phyloP scores from a whole-genome alignment of 2,888 invertebrate species.

The Petrophora chlorosata region DNA sequence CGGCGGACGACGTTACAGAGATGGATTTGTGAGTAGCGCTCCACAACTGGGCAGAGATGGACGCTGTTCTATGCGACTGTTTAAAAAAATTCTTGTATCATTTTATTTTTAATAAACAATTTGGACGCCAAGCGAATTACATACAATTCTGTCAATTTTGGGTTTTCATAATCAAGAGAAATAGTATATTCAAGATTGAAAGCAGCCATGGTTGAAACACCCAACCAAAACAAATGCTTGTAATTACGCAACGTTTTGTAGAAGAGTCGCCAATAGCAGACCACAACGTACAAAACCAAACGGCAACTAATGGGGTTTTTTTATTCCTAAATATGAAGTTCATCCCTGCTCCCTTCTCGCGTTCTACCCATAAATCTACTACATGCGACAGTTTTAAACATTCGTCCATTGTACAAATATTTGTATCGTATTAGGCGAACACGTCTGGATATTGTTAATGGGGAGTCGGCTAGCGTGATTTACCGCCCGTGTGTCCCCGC shows the following conservation, averaged over 20 bases:
- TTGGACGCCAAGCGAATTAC: no score
- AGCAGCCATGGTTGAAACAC: no score
- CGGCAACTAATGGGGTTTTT: background rate
- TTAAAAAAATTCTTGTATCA: background rate
- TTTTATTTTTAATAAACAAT: background rate
- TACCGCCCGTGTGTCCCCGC: constrained; percentile 42
- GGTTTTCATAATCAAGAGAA: no score
- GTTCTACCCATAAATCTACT: constrained; percentile 48
- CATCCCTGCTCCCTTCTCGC: constrained; percentile 30
- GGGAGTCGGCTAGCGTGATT: constrained; percentile 46
- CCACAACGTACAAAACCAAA: background rate
- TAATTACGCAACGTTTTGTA: no score
- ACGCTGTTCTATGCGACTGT: background rate
- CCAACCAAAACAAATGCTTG: no score
- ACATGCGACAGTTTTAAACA: constrained; percentile 53
- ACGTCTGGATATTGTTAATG: constrained; percentile 33
- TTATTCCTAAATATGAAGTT: constrained; percentile 8
- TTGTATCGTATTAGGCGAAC: constrained; percentile 54
- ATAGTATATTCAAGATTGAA: no score
- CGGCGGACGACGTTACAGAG: constrained; percentile 32
- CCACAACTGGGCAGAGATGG: constrained; percentile 23
- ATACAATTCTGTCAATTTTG: no score
- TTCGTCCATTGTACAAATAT: constrained; percentile 54
- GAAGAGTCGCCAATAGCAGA: no score
- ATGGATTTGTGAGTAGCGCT: constrained; percentile 39